Evolutionary conservation across 2,888 invertebrate genomes (phyloP).

Genomic region (Cheilosia vulpina): DNA sequence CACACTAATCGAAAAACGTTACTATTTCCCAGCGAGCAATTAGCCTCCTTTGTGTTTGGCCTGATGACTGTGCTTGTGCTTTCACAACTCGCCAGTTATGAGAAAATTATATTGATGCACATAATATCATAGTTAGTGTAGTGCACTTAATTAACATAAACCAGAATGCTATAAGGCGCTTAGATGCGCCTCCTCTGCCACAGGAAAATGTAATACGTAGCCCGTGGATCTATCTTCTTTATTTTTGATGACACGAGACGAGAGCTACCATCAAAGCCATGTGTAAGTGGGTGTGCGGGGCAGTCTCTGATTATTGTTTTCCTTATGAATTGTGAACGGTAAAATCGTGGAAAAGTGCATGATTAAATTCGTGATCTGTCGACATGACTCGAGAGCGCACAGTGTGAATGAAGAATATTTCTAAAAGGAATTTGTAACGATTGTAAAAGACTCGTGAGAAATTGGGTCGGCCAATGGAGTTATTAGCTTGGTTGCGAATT

Average conservation of each 20-base stretch:
- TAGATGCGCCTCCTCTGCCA: constrained; percentile 50
- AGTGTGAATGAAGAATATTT: constrained; percentile 63
- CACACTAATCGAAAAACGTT: constrained; percentile 58
- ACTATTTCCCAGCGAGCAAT: constrained; percentile 64
- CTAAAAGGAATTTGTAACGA: constrained; percentile 49
- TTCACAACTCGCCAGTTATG: constrained; percentile 70
- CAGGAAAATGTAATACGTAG: not conserved
- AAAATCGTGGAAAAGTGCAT: constrained; percentile 75
- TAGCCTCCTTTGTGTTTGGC: constrained; percentile 72
- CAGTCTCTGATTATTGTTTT: constrained; percentile 58
- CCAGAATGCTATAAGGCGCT: constrained; percentile 59
- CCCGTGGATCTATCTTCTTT: not conserved
- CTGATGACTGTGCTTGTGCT: constrained; percentile 51
- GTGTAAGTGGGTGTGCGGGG: not conserved
- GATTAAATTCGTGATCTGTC: constrained; percentile 74
- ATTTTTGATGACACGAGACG: constrained; percentile 4
- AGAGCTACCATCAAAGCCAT: constrained; percentile 1
- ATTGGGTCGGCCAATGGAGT: constrained; percentile 70
- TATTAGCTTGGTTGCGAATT: constrained; percentile 62
- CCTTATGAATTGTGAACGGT: constrained; percentile 72
- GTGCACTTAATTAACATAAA: constrained; percentile 72
- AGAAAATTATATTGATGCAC: constrained; percentile 70
- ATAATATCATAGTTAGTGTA: constrained; percentile 67
- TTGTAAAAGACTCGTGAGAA: constrained; percentile 54
- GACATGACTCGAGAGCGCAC: constrained; percentile 60